These are phyloP conservation scores for Heliopora coerulea DNA, from an alignment of 92 coral and sea anemone species.

Conservation along the genomic window DNA sequence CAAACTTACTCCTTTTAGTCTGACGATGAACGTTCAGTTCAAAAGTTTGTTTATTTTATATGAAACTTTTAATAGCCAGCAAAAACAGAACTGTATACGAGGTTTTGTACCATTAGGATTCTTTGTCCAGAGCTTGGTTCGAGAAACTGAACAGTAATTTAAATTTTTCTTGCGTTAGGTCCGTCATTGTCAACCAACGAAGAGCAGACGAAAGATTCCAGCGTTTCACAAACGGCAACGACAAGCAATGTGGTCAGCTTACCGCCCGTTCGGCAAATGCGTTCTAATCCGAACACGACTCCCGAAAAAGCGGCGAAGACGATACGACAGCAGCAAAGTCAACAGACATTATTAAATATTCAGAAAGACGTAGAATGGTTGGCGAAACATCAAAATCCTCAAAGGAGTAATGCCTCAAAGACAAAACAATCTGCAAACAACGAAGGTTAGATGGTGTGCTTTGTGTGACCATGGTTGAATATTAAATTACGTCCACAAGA, in stretches of 20 bases:
- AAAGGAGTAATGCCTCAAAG: slow-evolving; percentile 10
- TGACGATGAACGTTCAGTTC: no score
- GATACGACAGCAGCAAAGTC: slow-evolving; percentile 5
- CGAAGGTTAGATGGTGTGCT: not conserved
- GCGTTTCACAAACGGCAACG: slow-evolving; percentile 3
- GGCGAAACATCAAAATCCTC: slow-evolving; percentile 27
- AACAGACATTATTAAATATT: slow-evolving; percentile 25
- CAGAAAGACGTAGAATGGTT: slow-evolving; percentile 42
- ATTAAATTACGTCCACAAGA: no score
- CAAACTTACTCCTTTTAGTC: no score
- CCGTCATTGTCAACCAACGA: not conserved
- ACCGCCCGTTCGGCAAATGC: slow-evolving; percentile 35
- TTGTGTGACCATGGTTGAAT: no score
- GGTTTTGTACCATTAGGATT: no score
- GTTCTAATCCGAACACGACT: slow-evolving; percentile 25
- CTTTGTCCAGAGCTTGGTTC: no score
- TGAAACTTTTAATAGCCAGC: no score
- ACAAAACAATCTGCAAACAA: not conserved
- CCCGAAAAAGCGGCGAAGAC: slow-evolving; percentile 32
- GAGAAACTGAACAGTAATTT: no score
- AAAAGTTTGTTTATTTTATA: no score
- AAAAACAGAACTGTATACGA: no score
- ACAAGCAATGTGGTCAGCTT: slow-evolving; percentile 41
- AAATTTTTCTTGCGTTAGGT: not conserved
- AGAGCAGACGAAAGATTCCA: not conserved